A percentile compares a stretch with the other conserved stretches of the same genome.
phyloP scores from a whole-genome alignment of 2,113 vertebrate genomes.

The Chamaetylas fuelleborni region DNA sequence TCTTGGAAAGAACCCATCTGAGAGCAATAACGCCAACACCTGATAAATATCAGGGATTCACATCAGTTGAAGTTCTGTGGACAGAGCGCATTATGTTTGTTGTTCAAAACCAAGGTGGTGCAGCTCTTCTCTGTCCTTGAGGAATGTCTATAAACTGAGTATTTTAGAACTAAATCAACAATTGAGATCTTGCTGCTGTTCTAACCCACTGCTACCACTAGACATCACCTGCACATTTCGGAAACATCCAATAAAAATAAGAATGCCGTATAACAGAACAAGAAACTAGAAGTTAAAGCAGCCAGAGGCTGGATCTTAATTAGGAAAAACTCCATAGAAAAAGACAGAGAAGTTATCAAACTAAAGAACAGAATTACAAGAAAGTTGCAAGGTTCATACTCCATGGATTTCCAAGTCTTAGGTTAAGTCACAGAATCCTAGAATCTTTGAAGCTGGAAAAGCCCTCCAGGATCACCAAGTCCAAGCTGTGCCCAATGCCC shows the following conservation, averaged over 20 bases:
- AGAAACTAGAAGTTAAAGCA: not conserved
- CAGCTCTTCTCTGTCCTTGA: not conserved
- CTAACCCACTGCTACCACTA: not conserved
- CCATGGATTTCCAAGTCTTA: not conserved
- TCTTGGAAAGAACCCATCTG: not conserved
- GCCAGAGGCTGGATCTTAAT: not conserved
- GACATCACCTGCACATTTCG: not conserved
- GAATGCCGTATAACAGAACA: not conserved
- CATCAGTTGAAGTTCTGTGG: not conserved
- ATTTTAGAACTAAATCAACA: not conserved
- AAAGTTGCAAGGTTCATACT: not conserved
- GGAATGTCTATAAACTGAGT: not conserved
- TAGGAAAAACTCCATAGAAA: not conserved
- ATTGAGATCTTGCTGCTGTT: not conserved
- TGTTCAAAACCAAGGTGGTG: not conserved
- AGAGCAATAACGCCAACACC: not conserved
- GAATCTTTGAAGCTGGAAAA: fast-evolving
- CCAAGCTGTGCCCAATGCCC: fast-evolving
- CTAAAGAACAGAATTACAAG: not conserved
- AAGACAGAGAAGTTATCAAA: not conserved
- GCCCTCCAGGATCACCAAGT: fast-evolving
- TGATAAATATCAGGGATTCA: not conserved
- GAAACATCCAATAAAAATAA: not conserved
- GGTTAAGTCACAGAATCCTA: not conserved
- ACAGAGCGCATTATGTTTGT: not conserved